Evolutionary conservation across 1,140 invertebrate genomes (phyloP), one percentile per base, ranked within the genome.

Genomic region (Eurosta solidaginis): DNA sequence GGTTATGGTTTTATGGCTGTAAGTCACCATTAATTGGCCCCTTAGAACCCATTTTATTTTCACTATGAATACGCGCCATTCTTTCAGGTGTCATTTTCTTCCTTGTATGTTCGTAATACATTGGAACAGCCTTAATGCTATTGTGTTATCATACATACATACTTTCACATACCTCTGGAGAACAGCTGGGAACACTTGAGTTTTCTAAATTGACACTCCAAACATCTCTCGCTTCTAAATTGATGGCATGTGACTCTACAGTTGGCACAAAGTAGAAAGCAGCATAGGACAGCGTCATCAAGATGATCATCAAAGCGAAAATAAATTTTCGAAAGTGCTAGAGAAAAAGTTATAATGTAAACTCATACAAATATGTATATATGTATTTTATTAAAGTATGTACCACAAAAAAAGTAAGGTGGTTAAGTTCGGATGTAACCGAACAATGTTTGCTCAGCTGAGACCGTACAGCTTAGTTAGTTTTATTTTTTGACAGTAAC

Each of bases 311-410:
- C 0, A 85, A 44, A 81, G 94, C 90, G 82, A 95, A 95, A 44
- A 95, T 92, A 0, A 90, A 80, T 86, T 94, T 94, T 78, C 93
- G 90, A 84, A 91, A 81, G 83, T 81, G 85, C 91, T 91, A 84
- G 79, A 90, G 83, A 33, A 59, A 79, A 45, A 40, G 22, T 50
- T 22, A 49, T 20, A 7, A 59, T 47, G 36, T 36, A 36, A 68
- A 9, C n/a, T 20, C 1, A 40, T 12, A 40, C 9, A 42, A 6
- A 5, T 10, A 20, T 68, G 12, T 68, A 20, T 20, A 5, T 27
- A 20, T 40, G 25, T 27, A 73, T 7, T 3, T 78, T 75, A 50
- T 2, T 12, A n/a, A n/a, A n/a, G n/a, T n/a, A n/a, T n/a, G n/a
- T n/a, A n/a, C n/a, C n/a, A n/a, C n/a, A n/a, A n/a, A n/a, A n/a